Percentiles rank a stretch among this genome's conserved stretches.
phyloP scores from a whole-genome alignment of 2,888 invertebrate species.

The Epinotia brunnichana region DNA sequence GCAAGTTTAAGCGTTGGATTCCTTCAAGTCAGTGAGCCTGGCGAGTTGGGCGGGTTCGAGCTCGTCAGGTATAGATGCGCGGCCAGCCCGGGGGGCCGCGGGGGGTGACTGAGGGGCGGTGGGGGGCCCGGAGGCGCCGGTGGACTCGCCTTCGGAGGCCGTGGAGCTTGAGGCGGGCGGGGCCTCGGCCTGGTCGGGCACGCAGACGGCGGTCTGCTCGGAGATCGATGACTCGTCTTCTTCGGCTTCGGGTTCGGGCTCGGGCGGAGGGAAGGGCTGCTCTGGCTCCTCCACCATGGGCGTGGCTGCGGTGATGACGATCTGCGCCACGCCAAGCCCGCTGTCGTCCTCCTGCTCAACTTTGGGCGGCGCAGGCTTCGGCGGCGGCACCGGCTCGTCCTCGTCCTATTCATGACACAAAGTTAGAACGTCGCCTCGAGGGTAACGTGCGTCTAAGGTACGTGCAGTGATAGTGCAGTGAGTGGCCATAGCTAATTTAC shows the following conservation, averaged over 20 bases:
- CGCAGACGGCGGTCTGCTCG: slow-evolving; percentile 77
- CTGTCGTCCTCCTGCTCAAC: slow-evolving; percentile 80
- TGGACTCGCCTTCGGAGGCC: slow-evolving; percentile 86
- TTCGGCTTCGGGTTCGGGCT: slow-evolving; percentile 59
- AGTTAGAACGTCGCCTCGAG: neutral
- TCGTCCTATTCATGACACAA: slow-evolving; percentile 52
- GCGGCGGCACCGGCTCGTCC: slow-evolving; percentile 53
- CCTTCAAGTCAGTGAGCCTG: slow-evolving; percentile 93
- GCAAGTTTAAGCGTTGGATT: slow-evolving; percentile 91
- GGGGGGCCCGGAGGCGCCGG: slow-evolving; percentile 85
- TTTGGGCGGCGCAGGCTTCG: slow-evolving; percentile 62
- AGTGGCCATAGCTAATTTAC: slow-evolving; percentile 16
- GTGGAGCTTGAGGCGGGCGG: slow-evolving; percentile 86
- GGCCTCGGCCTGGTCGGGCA: slow-evolving; percentile 79
- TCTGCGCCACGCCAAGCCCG: slow-evolving; percentile 93
- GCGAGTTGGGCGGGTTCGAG: slow-evolving; percentile 94
- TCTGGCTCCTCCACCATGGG: slow-evolving; percentile 95
- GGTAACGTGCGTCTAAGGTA: neutral
- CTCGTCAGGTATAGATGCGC: slow-evolving; percentile 94
- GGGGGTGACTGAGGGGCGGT: slow-evolving; percentile 83
- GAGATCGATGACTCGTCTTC: slow-evolving; percentile 79
- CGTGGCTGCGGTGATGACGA: slow-evolving; percentile 96
- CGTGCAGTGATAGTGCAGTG: slow-evolving; percentile 37
- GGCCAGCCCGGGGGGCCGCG: slow-evolving; percentile 89
- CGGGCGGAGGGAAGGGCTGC: slow-evolving; percentile 88